Evolutionary conservation across 2,113 vertebrate genomes (phyloP).

Genomic region (Smithornis capensis): DNA sequence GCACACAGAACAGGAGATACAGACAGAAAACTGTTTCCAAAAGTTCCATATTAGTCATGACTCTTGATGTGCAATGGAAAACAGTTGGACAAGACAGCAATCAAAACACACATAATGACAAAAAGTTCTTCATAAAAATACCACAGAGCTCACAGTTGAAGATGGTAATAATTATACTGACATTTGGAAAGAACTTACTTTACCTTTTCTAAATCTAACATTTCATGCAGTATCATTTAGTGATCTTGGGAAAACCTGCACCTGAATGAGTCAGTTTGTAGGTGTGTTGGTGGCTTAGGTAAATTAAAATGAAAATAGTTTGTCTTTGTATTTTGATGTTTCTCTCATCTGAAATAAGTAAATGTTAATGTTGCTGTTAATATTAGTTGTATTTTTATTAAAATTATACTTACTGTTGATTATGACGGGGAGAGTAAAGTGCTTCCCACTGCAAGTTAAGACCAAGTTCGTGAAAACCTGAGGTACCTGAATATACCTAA

Average conservation of each 20-base stretch:
- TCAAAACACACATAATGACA: neutral
- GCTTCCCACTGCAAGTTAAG: neutral
- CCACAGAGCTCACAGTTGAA: neutral
- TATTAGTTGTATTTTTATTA: neutral
- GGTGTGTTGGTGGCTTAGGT: neutral
- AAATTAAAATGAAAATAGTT: neutral
- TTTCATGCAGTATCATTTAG: neutral
- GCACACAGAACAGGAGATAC: neutral
- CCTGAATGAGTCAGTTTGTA: neutral
- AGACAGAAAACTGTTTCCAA: neutral
- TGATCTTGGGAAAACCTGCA: neutral
- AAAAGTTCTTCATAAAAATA: neutral
- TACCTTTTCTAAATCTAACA: neutral
- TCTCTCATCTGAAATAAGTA: neutral
- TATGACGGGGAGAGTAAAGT: neutral
- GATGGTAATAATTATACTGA: neutral
- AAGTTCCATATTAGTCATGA: neutral
- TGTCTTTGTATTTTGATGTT: neutral
- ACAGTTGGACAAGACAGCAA: neutral
- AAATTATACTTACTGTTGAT: neutral
- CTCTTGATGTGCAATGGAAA: neutral
- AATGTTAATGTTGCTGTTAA: neutral
- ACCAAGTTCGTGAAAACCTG: neutral
- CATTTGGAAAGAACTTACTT: neutral
- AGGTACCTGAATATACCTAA: neutral